Evolutionary conservation across 2,888 invertebrate genomes (phyloP), one percentile per base, ranked within the genome.

Genomic region (Chromoteleia sp.): DNA sequence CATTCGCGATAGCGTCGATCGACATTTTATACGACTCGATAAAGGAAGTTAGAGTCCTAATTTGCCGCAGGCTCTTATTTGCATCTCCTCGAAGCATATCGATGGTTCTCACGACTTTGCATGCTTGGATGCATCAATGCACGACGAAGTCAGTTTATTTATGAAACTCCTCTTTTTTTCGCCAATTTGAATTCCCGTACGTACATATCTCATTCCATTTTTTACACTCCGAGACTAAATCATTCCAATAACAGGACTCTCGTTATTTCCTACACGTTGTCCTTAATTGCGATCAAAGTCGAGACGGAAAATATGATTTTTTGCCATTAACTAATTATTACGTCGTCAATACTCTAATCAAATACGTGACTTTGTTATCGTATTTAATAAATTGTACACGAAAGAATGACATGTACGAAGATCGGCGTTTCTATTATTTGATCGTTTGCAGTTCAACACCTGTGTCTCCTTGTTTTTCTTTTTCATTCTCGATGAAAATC

Each of bases 21-120:
- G 71, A 76, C 76, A 71, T 76, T 76, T 81, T 54, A 65, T 61
- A 63, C 43, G 54, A 56, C 67, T 77, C 71, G 77, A 68, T 63
- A 48, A 65, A 77, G 74, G 70, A 82, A 82, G 81, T 82, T 58
- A 67, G 58, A 74, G 63, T 74, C 77, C 70, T 74, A 82, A 82
- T 73, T 77, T 58, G 81, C 81, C 81, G 5, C 43, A 73, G 81
- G 81, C 77, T 61, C 77, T 48, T 74, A 82, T 77, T 82, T 82
- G 81, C 77, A 82, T 82, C 76, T 81, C 33, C 68, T 30, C 36
- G 19, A 45, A 19, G 54, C 63, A 58, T 74, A 81, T 82, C 82
- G 74, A 74, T 33, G 70, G 59, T 74, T 82, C 82, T 78, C 82
- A 78, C 82, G 82, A 70, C 70, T 81, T 81, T 36, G 77, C 77